Evolutionary conservation across 1,140 invertebrate genomes (phyloP), one percentile per base, ranked within the genome.

Genomic region (Prorops nasuta): DNA sequence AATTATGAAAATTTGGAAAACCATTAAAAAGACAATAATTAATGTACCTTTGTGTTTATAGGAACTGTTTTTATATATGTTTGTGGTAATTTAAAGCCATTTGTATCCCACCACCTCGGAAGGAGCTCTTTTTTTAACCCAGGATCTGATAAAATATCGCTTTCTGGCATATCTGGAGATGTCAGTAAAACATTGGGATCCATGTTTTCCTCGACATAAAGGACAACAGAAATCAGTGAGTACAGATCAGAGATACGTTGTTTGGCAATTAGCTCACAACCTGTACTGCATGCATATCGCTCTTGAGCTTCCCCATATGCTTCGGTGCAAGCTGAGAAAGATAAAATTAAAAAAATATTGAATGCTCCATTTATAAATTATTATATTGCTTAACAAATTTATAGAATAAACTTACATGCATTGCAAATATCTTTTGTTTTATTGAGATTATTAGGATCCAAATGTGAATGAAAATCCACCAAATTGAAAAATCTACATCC

Each of bases 401-500:
- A 3, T 14, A 37, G 3, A 32, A 22, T 41, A 14, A 3, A 56
- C 62, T 58, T 57, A 77, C 74, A 73, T 41, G 62, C 60, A 60
- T 73, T 56, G 36, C 76, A 78, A 7, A 63, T 66, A 53, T 65
- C 60, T 40, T 60, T 66, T 0, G 72, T 77, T 44, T 42, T 51
- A 47, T 77, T 78, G 12, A 71, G 63, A 35, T 51, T 58, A 19
- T 58, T 62, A 19, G 20, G 45, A 20, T 66, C 56, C 10, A 67
- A 45, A 40, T 51, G 58, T 19, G 49, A 58, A 39, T 39, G 51
- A 24, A 70, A 45, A 42, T 77, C 64, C 1, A 76, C 64, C 8
- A 78, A 61, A 57, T 69, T 76, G 43, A 71, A 77, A 52, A 77
- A 77, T 41, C 74, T 58, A 45, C 75, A 78, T 4, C 76, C 76